phyloP scores from a whole-genome alignment of 2,113 vertebrate species.

The Oenanthe melanoleuca region DNA sequence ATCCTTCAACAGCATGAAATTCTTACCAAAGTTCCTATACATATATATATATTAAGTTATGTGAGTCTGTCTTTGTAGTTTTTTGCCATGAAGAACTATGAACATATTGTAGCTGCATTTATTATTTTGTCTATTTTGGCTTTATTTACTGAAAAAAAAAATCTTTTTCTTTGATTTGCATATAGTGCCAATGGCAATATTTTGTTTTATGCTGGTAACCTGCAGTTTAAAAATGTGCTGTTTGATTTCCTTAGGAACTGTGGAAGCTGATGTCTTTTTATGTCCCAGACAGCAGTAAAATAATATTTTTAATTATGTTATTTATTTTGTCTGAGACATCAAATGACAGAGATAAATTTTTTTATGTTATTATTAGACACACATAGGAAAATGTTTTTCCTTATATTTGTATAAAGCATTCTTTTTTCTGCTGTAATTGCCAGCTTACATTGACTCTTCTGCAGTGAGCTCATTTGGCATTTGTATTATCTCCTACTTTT shows the following conservation, averaged over 20 bases:
- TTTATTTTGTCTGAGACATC: constrained; percentile 1
- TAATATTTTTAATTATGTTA: background rate
- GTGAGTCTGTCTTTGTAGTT: background rate
- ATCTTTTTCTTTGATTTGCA: background rate
- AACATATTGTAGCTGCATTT: background rate
- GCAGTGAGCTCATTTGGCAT: background rate
- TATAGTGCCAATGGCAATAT: background rate
- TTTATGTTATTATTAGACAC: background rate
- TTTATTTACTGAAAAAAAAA: background rate
- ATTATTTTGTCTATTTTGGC: background rate
- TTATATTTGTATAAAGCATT: background rate
- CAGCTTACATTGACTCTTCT: background rate
- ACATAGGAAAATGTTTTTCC: background rate
- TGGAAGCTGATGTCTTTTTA: background rate
- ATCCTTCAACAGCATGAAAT: background rate
- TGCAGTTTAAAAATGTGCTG: background rate
- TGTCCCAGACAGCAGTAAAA: background rate
- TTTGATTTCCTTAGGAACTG: background rate
- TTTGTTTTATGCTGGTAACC: background rate
- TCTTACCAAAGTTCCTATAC: background rate
- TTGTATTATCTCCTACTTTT: background rate
- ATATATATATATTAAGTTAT: background rate
- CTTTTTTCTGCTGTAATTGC: background rate
- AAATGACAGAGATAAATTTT: background rate
- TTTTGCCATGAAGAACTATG: background rate